These are phyloP conservation scores for Eriocheir sinensis DNA, from an alignment of 1,140 invertebrate genomes.

Conservation along the genomic window DNA sequence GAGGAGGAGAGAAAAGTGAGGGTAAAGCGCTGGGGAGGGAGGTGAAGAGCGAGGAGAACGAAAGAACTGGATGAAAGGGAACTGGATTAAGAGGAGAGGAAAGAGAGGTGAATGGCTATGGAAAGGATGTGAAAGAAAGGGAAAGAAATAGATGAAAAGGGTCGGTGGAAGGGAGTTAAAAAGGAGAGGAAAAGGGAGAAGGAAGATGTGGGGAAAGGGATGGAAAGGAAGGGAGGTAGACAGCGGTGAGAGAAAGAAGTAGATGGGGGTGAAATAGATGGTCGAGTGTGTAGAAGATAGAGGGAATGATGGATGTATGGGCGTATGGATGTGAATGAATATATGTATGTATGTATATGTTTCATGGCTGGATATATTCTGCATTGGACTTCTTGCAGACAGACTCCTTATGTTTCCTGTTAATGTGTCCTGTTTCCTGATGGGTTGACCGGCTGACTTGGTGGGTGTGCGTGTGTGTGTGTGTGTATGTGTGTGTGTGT, in stretches of 20 bases:
- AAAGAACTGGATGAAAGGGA: no score
- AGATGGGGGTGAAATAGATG: neutral
- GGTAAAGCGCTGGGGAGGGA: neutral
- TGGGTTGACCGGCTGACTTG: neutral
- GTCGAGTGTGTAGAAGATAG: no score
- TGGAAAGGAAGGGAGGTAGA: neutral
- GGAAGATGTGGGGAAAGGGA: no score
- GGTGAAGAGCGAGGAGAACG: no score
- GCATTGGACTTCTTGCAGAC: no score
- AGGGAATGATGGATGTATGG: no score
- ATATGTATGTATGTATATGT: no score
- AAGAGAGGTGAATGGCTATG: neutral
- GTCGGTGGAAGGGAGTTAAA: neutral
- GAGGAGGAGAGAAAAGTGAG: conserved; percentile 2
- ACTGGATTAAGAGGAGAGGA: no score
- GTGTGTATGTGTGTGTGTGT: conserved; percentile 23
- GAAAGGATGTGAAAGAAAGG: neutral
- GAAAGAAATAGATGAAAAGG: neutral
- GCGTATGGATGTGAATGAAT: no score
- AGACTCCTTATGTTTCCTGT: no score
- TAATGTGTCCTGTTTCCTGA: neutral
- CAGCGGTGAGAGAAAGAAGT: neutral
- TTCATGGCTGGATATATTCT: no score
- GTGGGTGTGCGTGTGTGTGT: conserved; percentile 9
- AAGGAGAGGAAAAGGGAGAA: neutral